A percentile compares a stretch with the other conserved stretches of the same genome.
Evolutionary conservation across 1,140 invertebrate species (phyloP).

Genomic region (Leptinotarsa texana): DNA sequence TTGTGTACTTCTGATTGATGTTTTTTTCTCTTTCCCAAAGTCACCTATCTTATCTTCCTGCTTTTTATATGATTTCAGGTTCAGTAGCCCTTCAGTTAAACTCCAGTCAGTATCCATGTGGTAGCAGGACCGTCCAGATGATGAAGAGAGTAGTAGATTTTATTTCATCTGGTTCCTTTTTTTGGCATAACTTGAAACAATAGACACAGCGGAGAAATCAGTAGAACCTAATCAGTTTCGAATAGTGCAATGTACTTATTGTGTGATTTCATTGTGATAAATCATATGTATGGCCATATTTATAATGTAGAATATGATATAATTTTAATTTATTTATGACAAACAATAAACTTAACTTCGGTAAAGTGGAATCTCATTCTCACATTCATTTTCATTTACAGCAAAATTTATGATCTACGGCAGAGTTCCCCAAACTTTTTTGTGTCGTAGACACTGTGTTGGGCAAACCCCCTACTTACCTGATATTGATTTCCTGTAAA

Average conservation of each 20-base stretch:
- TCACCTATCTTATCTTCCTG: no score
- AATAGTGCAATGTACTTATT: conserved; percentile 27
- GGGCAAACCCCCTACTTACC: no score
- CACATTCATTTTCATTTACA: background rate
- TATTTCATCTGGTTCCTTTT: background rate
- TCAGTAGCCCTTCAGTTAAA: conserved; percentile 33
- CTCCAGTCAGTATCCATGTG: conserved; percentile 47
- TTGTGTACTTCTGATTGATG: no score
- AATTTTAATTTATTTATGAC: conserved; percentile 15
- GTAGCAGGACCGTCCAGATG: conserved; percentile 23
- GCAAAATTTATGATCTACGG: no score
- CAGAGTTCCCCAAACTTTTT: no score
- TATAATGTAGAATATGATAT: conserved; percentile 24
- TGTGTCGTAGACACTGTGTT: no score
- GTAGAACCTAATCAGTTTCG: conserved; percentile 8
- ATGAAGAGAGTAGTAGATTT: background rate
- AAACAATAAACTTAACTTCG: background rate
- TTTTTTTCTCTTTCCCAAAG: no score
- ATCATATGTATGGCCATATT: conserved; percentile 37
- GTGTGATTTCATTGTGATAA: conserved; percentile 42
- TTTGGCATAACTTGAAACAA: background rate
- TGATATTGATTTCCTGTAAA: no score
- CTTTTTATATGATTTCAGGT: background rate
- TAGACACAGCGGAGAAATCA: background rate
- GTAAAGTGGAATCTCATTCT: background rate